These are phyloP conservation scores for Drosophila kepulauana DNA, from an alignment of 1,140 invertebrate species.

Conservation along the genomic window DNA sequence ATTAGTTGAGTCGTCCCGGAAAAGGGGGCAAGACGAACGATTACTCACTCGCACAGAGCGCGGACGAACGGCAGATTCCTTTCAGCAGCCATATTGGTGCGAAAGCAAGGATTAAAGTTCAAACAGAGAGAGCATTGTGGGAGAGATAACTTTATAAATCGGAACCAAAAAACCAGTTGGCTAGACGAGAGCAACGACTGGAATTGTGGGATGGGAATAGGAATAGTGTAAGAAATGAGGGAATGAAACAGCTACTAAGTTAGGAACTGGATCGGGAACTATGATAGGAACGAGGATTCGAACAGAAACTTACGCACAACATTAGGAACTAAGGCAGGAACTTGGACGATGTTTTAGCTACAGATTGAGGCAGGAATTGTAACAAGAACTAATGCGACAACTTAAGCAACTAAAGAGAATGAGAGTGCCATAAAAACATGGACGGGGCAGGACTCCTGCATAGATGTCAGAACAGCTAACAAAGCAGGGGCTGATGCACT, in stretches of 20 bases:
- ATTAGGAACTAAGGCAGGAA: too few relatives aligned
- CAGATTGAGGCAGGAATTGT: too few relatives aligned
- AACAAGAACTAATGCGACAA: too few relatives aligned
- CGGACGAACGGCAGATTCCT: slow-evolving; percentile 94
- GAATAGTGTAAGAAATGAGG: background rate
- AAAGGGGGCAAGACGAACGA: background rate
- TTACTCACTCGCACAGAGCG: slow-evolving; percentile 91
- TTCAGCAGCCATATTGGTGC: slow-evolving; percentile 85
- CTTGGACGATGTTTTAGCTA: too few relatives aligned
- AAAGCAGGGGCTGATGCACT: slow-evolving; percentile 9
- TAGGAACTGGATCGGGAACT: too few relatives aligned
- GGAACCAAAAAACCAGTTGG: slow-evolving; percentile 28
- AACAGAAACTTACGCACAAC: too few relatives aligned
- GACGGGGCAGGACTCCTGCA: too few relatives aligned
- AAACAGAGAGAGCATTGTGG: slow-evolving; percentile 63
- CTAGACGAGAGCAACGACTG: background rate
- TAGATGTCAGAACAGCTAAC: too few relatives aligned
- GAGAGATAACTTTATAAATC: slow-evolving; percentile 64
- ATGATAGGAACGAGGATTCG: too few relatives aligned
- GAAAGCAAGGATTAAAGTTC: slow-evolving; percentile 65
- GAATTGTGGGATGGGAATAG: background rate
- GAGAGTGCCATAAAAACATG: too few relatives aligned
- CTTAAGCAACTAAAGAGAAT: too few relatives aligned
- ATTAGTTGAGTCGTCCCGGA: slow-evolving; percentile 48
- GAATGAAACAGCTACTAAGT: too few relatives aligned